Evolutionary conservation across 2,888 invertebrate genomes (phyloP).

Genomic region (Ptilodon capucinus): DNA sequence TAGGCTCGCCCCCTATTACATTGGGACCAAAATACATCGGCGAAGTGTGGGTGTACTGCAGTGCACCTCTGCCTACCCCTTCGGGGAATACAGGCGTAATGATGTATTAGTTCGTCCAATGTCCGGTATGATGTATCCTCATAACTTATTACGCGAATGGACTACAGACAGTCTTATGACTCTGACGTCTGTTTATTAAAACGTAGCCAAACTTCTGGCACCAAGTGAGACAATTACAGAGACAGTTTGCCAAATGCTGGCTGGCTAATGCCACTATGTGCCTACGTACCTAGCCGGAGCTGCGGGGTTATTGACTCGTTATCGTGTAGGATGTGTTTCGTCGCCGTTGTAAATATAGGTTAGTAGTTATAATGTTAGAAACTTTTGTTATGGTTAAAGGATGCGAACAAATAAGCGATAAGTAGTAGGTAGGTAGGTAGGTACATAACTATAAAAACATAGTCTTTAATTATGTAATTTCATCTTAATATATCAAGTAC

Average conservation of each 20-base stretch:
- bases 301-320: neutral
- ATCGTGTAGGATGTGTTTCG: conserved; percentile 1
- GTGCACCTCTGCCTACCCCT: too few species aligned
- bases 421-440: too few species aligned
- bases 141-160: neutral
- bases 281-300: neutral
- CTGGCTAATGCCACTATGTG: too few species aligned
- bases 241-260: neutral
- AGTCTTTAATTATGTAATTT: too few species aligned
- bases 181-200: neutral
- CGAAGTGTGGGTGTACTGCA: too few species aligned
- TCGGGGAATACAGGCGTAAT: too few species aligned
- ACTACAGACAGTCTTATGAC: neutral
- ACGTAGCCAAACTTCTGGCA: neutral
- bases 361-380: neutral
- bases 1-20: too few species aligned
- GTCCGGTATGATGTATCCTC: too few species aligned
- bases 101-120: too few species aligned
- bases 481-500: too few species aligned
- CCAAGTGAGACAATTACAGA: neutral
- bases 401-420: neutral
- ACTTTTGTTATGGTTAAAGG: neutral
- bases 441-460: too few species aligned
- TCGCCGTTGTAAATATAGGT: neutral
- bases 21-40: too few species aligned